Evolutionary conservation across 2,113 vertebrate genomes (phyloP), one percentile per base, ranked within the genome.

Genomic region (Melanocharis versteri): DNA sequence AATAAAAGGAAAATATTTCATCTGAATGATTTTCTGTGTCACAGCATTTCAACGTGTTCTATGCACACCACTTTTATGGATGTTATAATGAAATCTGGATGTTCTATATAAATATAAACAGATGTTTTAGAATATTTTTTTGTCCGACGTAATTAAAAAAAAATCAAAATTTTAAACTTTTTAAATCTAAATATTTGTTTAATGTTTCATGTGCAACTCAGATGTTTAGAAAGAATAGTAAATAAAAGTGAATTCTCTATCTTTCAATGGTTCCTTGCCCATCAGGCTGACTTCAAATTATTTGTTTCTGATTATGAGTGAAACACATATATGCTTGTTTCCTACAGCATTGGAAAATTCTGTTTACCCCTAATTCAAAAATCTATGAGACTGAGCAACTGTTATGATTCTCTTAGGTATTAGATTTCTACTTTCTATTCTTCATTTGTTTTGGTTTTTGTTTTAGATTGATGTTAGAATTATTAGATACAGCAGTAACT

Each of bases 401-500:
- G 3, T 53, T 66, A 65, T 20, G 27, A 53, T 89, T 15, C 11
- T 65, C 24, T 47, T 47, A 56, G 5, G 75, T 87, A 68, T 50
- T 23, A n/a, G 3, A 50, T 31, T 73, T 92, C 10, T 76, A 11
- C 4, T 53, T 53, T 33, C 33, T 30, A 30, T 56, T 40, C 3
- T 44, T 75, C 0, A 1, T 50, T 22, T 75, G 1, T 27, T 84
- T 78, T 54, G 3, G 0, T 5, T 71, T 58, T 64, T 57, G 2
- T 81, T 94, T 79, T 51, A 90, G 8, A 72, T 16, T 83, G 20
- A 27, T 70, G 3, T 2, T 72, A 71, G 28, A 35, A 27, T 82
- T 40, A 42, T 15, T 89, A 78, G 79, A 53, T 85, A 62, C 30
- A 88, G 28, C 26, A 57, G 24, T 44, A 50, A 83, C 44, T 26